Evolutionary conservation across 2,797 vertebrate species (phyloP), one percentile per base, ranked within the genome.

Genomic region (Acanthornis magna): DNA sequence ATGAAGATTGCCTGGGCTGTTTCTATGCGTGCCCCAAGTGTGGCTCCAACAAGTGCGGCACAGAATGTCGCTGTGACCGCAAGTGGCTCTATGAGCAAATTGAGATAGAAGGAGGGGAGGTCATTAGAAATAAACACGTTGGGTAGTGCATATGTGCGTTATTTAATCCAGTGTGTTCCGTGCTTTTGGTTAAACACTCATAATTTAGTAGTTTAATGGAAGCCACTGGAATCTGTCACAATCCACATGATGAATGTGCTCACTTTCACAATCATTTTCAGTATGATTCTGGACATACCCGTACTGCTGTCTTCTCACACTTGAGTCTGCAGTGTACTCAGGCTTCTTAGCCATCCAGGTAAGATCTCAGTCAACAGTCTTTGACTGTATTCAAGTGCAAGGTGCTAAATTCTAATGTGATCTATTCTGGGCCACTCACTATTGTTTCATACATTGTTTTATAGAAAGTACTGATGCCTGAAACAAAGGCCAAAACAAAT

Each of bases 1-100:
- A 99, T 9, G 98, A 98, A 75, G 99, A 99, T 16, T 99, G 99
- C 47, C 97, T 99, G 97, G 99, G 99, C 32, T 99, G 99, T 91
- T 99, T 99, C 98, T 99, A 99, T n/a, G 98, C 99, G 3, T 99
- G 99, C 86, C 98, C 98, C 3, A 98, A 98, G 43, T 99, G 99
- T 5, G 89, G 97, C 53, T 99, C 99, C 2, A 98, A 98, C 96
- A 99, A 99, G 85, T 99, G 99, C 3, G 99, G 99, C 15, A 98
- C 98, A 0, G 99, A 99, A 55, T 99, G 99, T 78, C 98, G 99
- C 95, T 99, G 99, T 13, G 98, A 99, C 97, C 98, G 99, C 96
- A 99, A 99, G 97, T 99, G 99, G 99, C 97, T 99, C 0, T 99
- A 99, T 42, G 99, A 99, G 93, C 99, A 99, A 95, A 99, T 99